Evolutionary conservation across 1,140 invertebrate genomes (phyloP).

Genomic region (Diachasma alloeum): DNA sequence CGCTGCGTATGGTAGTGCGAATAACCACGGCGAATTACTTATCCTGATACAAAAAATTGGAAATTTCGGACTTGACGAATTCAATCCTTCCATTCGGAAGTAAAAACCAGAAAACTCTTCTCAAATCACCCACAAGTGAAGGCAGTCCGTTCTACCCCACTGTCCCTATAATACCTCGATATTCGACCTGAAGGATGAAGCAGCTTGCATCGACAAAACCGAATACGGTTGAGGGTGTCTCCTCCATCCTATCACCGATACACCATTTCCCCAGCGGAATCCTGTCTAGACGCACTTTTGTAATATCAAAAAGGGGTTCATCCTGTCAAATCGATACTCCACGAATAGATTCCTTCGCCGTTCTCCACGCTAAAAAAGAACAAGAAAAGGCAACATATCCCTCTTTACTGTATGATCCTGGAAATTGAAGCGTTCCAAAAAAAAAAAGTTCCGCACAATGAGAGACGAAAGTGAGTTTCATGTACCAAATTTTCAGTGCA

Average conservation of each 20-base stretch:
- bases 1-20: too few relatives aligned
- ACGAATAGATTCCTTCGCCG: neutral
- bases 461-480: neutral
- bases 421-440: neutral
- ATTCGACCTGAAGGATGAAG: too few relatives aligned
- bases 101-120: too few relatives aligned
- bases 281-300: slow-evolving; percentile 51
- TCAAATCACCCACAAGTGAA: too few relatives aligned
- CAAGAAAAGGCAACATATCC: neutral
- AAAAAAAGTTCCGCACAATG: neutral
- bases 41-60: too few relatives aligned
- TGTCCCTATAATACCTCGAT: too few relatives aligned
- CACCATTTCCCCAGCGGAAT: slow-evolving; percentile 31
- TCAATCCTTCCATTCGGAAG: too few relatives aligned
- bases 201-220: too few relatives aligned
- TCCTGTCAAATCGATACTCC: slow-evolving; percentile 29
- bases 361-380: neutral
- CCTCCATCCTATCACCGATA: neutral
- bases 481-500: neutral
- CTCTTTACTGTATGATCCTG: neutral
- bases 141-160: too few relatives aligned
- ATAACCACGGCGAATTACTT: too few relatives aligned
- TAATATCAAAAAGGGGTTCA: slow-evolving; percentile 36
- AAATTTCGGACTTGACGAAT: too few relatives aligned
- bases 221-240: neutral